Evolutionary conservation across 2,888 invertebrate species (phyloP).

Genomic region (Drosophila cyrtoloma): DNA sequence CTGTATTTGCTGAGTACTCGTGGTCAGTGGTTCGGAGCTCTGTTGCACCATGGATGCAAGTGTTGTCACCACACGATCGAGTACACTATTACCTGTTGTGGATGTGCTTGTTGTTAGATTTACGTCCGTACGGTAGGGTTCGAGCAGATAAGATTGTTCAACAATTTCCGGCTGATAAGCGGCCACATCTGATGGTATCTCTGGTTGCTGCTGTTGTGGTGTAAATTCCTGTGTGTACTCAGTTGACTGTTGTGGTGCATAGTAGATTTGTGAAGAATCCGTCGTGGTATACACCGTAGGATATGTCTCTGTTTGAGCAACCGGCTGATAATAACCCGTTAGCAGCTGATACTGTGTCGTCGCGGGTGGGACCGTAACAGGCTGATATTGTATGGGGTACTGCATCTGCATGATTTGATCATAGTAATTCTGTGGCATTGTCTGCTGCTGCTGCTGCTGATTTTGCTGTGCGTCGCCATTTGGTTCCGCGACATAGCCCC

Average conservation of each 20-base stretch:
- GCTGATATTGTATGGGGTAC: conserved; percentile 81
- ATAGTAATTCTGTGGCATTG: conserved; percentile 74
- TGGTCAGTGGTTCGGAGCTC: conserved; percentile 63
- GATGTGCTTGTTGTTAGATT: conserved; percentile 43
- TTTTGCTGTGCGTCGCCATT: conserved; percentile 41
- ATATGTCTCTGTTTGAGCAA: conserved; percentile 67
- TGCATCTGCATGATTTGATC: conserved; percentile 84
- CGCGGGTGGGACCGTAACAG: conserved; percentile 64
- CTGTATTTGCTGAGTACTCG: conserved; percentile 67
- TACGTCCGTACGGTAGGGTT: conserved; percentile 53
- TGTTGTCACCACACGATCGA: conserved; percentile 72
- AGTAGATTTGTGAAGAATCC: conserved; percentile 73
- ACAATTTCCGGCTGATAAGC: conserved; percentile 53
- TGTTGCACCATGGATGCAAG: conserved; percentile 73
- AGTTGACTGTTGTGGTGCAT: conserved; percentile 63
- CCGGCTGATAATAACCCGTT: conserved; percentile 79
- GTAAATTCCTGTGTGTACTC: conserved; percentile 51
- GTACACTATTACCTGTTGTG: conserved; percentile 61
- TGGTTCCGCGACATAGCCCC: conserved; percentile 61
- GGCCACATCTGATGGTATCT: conserved; percentile 41
- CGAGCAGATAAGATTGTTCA: conserved; percentile 58
- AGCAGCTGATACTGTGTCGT: conserved; percentile 80
- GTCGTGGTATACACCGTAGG: conserved; percentile 67
- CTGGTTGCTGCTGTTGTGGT: conserved; percentile 34
- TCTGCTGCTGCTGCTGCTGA: conserved; percentile 41